Evolutionary conservation across 2,888 invertebrate species (phyloP), one percentile per base, ranked within the genome.

Genomic region (Drosophila pegasa): DNA sequence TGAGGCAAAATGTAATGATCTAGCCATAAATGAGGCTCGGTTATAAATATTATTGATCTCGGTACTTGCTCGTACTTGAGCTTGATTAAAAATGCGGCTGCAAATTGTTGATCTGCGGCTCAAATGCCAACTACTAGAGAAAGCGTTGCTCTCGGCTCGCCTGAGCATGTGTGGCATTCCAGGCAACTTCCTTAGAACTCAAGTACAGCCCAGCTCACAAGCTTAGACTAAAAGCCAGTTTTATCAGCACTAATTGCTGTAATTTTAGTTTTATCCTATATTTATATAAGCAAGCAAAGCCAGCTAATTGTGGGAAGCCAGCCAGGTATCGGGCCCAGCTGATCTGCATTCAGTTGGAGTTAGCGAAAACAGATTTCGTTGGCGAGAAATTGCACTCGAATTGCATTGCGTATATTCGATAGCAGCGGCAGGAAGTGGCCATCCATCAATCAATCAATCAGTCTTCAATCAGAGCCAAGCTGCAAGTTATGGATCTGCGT

Each of bases 1-100:
- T 78, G 78, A 78, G 68, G 78, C 62, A 61, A 20, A 47, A 40
- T 57, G 55, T 73, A 67, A 78, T 78, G 75, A 74, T 78, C 60
- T 55, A 41, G 59, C 69, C 75, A 74, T 78, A 78, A 74, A 74
- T 75, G 78, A 68, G 61, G 43, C 59, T 16, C 43, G 52, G 38
- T 27, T 41, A 61, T 59, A 75, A 41, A 62, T 78, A 63, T 67
- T 78, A 78, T 78, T 75, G 74, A 75, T 78, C 74, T 67, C 45
- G 48, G 55, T 45, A 66, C 45, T 67, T 67, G 56, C 59, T 43
- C 38, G 61, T 50, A 71, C 62, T 71, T 70, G 50, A 35, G 48
- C 48, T 73, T 73, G 78, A 73, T 73, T 73, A 77, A 71, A 55
- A 77, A 47, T 50, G 48, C 40, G 20, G 65, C 69, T 51, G 47